Base-by-base conservation (phyloP, 2,888 invertebrate species). In the Monoplex corrugatus region DNA sequence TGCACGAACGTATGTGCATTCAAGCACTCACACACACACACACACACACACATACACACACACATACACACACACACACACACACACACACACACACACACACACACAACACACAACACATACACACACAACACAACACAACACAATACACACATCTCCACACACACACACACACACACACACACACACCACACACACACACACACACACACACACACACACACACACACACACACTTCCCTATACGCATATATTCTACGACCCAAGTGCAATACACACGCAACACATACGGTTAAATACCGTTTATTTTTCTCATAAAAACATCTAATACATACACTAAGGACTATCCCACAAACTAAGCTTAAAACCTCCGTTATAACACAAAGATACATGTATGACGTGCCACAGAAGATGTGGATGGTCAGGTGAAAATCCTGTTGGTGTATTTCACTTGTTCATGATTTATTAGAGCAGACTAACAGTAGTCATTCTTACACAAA, bases 31-130 rank as follows among this genome's bases (percentile, higher is more conserved):
- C 40, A 40, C 38, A 38, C 82, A 82, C 82, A 40, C 82, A 44
- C 38, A 75, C 75, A 75, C 75, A 50, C 50, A 10, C 50, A 50
- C 50, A 13, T 10, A 50, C 50, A 50, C 50, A 10, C 10, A 13
- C 50, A 10, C 50, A 50, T 19, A 75, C 75, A 80, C 28, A 75
- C 75, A 75, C 16, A 35, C 28, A 75, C 10, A 75, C 75, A 35
- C 10, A 75, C 75, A 75, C 75, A 75, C 75, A 16, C 75, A 75
- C 75, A 63, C 63, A 63, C 63, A 63, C 63, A 63, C 63, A 63
- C 63, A 63, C 75, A 28, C 19, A 19, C 50, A 13, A 50, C 50
- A 8, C 8, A 16, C 16, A 50, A 57, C 57, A 57, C 57, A 57
- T 28, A 68, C 28, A 68, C n/a, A 6, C n/a, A 3, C 68, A 68